A percentile compares a stretch with the other conserved stretches of the same genome.
Evolutionary conservation across 2,797 vertebrate genomes (phyloP).

Genomic region (Thalassophryne amazonica): DNA sequence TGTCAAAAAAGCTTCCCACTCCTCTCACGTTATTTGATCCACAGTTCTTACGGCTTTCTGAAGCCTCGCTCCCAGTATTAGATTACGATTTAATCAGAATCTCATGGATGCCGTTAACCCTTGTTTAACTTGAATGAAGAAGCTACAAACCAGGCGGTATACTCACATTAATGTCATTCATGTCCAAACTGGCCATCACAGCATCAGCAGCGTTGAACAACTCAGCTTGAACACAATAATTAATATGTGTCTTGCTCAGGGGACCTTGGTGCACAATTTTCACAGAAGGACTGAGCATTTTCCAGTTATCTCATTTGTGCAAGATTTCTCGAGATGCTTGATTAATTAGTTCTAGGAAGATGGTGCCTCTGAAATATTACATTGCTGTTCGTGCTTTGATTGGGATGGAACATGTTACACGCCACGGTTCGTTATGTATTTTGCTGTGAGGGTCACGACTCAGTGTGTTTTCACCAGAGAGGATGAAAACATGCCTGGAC

Average conservation of each 20-base stretch:
- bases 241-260: conserved; percentile 5
- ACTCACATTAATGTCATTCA: neutral
- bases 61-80: conserved; percentile 24
- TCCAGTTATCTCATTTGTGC: conserved; percentile 9
- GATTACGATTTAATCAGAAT: conserved; percentile 37
- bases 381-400: conserved; percentile 2
- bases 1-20: conserved; percentile 5
- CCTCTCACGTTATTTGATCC: conserved; percentile 27
- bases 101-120: conserved; percentile 15
- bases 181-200: neutral
- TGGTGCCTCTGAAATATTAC: conserved; percentile 22
- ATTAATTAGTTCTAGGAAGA: conserved; percentile 20
- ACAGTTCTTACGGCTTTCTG: conserved; percentile 6
- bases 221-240: neutral
- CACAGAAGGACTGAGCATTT: conserved; percentile 1
- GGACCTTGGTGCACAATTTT: neutral
- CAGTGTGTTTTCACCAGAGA: neutral
- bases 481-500: neutral
- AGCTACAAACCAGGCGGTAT: neutral
- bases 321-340: conserved; percentile 18
- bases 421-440: conserved; percentile 26
- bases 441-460: conserved; percentile 24
- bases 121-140: conserved; percentile 17
- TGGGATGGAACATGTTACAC: conserved; percentile 28
- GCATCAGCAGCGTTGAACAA: neutral